phyloP scores from a whole-genome alignment of 2,113 vertebrate genomes.

The Oenanthe melanoleuca region DNA sequence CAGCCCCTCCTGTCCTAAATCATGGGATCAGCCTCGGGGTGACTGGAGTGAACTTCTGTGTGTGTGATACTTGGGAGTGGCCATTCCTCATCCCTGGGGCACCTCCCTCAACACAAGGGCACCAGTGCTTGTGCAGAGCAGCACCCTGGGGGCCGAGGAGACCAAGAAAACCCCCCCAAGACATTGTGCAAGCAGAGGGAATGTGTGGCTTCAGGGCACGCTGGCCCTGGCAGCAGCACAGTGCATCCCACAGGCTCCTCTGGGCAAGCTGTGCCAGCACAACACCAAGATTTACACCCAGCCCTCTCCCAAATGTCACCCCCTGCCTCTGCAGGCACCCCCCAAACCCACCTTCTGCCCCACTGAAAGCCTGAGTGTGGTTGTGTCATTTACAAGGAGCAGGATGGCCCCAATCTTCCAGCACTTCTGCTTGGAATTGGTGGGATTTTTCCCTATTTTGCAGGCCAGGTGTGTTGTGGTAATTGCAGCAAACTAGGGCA shows the following conservation, averaged over 20 bases:
- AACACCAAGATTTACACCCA: not conserved
- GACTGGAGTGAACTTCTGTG: not conserved
- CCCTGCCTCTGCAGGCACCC: not conserved
- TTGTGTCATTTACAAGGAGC: not conserved
- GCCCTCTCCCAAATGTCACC: not conserved
- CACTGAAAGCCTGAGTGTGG: not conserved
- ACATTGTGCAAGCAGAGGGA: not conserved
- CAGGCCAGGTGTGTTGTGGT: rapidly evolving
- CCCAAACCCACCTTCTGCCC: not conserved
- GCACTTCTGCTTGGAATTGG: not conserved
- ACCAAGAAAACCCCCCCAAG: not conserved
- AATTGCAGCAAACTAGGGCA: not conserved
- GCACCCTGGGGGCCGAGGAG: rapidly evolving
- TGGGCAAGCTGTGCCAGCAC: not conserved
- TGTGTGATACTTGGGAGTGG: rapidly evolving
- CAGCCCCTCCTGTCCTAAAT: not conserved
- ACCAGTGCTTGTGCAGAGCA: not conserved
- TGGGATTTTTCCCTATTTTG: not conserved
- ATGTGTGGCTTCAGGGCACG: not conserved
- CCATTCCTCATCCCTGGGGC: not conserved
- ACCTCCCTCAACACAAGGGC: rapidly evolving
- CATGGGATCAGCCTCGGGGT: not conserved
- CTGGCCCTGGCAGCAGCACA: not conserved
- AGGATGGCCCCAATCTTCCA: not conserved
- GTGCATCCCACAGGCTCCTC: not conserved